These are phyloP conservation scores for Tinamus guttatus DNA, from an alignment of 2,113 vertebrate genomes.

Conservation along the genomic window DNA sequence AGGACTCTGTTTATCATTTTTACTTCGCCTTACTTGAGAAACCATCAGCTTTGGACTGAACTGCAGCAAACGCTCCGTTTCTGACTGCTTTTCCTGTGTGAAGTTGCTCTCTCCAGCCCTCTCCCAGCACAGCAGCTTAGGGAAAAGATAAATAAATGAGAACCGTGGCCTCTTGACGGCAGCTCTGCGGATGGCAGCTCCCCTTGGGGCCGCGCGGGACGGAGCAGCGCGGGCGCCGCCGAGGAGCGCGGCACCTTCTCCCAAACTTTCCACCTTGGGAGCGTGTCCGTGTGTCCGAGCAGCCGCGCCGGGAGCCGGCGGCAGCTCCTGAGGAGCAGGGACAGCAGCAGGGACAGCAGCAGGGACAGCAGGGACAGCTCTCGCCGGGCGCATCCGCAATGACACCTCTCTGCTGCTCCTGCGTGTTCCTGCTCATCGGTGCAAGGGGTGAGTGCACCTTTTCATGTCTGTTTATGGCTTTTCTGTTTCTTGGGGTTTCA, in stretches of 20 bases:
- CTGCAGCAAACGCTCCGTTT: neutral
- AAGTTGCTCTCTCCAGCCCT: neutral
- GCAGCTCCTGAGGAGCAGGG: no score
- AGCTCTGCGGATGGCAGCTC: neutral
- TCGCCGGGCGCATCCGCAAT: slow-evolving; percentile 59
- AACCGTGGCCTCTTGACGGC: neutral
- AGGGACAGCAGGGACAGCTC: slow-evolving; percentile 1
- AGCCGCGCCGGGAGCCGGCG: no score
- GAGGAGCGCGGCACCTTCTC: neutral
- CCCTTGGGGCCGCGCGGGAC: neutral
- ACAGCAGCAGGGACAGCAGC: no score
- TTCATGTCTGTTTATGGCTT: neutral
- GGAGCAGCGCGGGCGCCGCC: neutral
- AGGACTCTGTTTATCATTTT: slow-evolving; percentile 20
- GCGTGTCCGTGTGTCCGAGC: neutral
- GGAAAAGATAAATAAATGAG: no score
- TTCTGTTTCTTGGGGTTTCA: no score
- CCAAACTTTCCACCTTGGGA: slow-evolving; percentile 48
- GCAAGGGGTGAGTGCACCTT: slow-evolving; percentile 76
- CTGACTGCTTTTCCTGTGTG: neutral
- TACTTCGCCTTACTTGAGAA: slow-evolving; percentile 25
- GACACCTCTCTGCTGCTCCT: slow-evolving; percentile 69
- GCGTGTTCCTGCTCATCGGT: slow-evolving; percentile 71
- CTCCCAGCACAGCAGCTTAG: neutral
- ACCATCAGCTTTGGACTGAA: neutral